phyloP scores from a whole-genome alignment of 2,113 vertebrate species.

The Hypanus sabinus region DNA sequence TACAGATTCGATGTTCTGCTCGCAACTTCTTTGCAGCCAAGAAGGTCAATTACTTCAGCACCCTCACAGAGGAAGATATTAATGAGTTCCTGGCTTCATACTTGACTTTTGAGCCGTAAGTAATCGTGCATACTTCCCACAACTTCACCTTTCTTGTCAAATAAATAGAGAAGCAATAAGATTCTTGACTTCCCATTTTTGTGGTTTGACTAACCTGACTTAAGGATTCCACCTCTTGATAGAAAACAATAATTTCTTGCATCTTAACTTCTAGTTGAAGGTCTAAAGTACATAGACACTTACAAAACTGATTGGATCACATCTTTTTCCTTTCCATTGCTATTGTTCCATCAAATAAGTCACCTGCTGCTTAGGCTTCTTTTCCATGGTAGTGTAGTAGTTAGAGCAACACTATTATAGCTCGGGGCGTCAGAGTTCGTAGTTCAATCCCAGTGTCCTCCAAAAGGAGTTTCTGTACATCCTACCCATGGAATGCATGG shows the following conservation, averaged over 20 bases:
- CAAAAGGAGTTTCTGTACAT: too few species aligned
- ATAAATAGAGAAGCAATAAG: not conserved
- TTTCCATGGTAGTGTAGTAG: too few species aligned
- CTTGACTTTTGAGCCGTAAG: constrained; percentile 27
- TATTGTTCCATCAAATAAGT: not conserved
- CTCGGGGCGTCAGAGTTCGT: too few species aligned
- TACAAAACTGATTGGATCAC: not conserved
- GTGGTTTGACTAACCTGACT: not conserved
- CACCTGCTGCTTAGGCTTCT: not conserved
- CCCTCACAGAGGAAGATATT: not conserved
- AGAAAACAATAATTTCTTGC: not conserved
- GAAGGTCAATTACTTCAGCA: not conserved
- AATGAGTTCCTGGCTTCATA: not conserved
- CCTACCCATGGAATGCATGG: too few species aligned
- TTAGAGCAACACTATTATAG: too few species aligned
- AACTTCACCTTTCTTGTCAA: not conserved
- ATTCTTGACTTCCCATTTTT: not conserved
- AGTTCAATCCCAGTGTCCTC: too few species aligned
- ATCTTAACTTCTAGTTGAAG: not conserved
- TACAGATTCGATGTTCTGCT: constrained; percentile 21
- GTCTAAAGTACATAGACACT: not conserved
- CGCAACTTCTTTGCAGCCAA: not conserved
- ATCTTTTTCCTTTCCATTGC: not conserved
- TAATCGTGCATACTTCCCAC: not conserved
- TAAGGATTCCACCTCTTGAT: too few species aligned